Base-by-base conservation (phyloP, 2,888 invertebrate species). In the Tipula confusa region DNA sequence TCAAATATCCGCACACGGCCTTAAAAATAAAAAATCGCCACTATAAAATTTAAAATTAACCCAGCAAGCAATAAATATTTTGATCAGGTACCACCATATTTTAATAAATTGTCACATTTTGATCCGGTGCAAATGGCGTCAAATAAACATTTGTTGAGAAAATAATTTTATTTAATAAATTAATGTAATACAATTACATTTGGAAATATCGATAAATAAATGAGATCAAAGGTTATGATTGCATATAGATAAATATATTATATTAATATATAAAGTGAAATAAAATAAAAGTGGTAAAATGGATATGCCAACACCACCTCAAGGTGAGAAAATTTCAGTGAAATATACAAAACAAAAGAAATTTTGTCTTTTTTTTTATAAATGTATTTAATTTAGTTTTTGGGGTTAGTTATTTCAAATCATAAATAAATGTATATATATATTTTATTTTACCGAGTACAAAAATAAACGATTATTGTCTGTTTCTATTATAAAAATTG, bases 121-220 rank as follows among this genome's bases (percentile, higher is more conserved):
- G 18, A 43, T 84, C 84, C 84, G 84, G 84, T 82, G 24, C 64
- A 84, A 84, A 84, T 84, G 84, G 84, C 83, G 84, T 84, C 82
- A 80, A 79, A 80, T 80, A 48, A 80, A 80, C 83, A 64, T 84
- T 84, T 84, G 84, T 83, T 83, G 83, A 80, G 6, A 29, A 80
- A 80, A 29, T 29, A 80, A 29, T 80, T 64, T 64, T 64, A 6
- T 64, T 64, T 9, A 64, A 64, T 24, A 24, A 4, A 64, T 24
- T 64, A 64, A 64, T 64, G 64, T 64, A 64, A 64, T 43, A 64
- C 64, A 24, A 64, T 64, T 64, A 64, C 64, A 64, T 24, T 64
- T 64, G 7, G 18, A 64, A 24, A 6, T 2, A 43, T 43, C n/a
- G 0, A 6, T 15, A 15, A 24, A 64, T 64, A 64, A 24, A 64